phyloP scores from a whole-genome alignment of 2,888 invertebrate genomes.

The Agrotis puta region DNA sequence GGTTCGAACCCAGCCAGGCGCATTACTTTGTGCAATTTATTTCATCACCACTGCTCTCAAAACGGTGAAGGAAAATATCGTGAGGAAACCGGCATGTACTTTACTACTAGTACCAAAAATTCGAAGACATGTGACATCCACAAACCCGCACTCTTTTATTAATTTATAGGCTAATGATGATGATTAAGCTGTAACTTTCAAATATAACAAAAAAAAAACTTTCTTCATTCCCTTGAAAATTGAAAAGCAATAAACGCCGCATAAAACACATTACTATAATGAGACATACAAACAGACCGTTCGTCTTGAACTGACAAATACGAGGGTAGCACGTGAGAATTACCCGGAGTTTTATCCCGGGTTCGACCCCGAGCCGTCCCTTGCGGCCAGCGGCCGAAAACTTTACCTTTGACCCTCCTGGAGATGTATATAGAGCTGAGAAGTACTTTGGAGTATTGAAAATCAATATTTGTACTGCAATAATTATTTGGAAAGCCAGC shows the following conservation, averaged over 20 bases:
- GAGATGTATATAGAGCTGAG: constrained; percentile 75
- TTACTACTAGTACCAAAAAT: no score
- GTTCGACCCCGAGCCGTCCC: constrained; percentile 78
- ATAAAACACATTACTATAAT: constrained; percentile 60
- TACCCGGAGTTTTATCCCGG: constrained; percentile 89
- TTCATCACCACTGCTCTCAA: no score
- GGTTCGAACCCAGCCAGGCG: no score
- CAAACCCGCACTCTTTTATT: no score
- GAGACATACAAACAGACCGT: constrained; percentile 60
- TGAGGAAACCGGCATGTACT: no score
- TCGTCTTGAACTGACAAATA: constrained; percentile 79
- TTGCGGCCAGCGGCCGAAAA: constrained; percentile 87
- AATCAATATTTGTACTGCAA: constrained; percentile 12
- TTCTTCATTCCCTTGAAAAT: not conserved
- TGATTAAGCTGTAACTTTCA: no score
- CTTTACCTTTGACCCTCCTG: constrained; percentile 86
- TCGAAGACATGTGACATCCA: no score
- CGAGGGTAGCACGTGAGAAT: constrained; percentile 87
- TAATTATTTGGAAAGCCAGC: not conserved
- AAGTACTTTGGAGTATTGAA: not conserved
- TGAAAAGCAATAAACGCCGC: constrained; percentile 29
- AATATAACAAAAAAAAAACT: no score
- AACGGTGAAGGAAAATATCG: no score
- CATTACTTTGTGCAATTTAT: no score
- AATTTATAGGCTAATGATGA: no score